Evolutionary conservation across 92 coral and sea anemone genomes (phyloP).

Genomic region (Bergia sp.): DNA sequence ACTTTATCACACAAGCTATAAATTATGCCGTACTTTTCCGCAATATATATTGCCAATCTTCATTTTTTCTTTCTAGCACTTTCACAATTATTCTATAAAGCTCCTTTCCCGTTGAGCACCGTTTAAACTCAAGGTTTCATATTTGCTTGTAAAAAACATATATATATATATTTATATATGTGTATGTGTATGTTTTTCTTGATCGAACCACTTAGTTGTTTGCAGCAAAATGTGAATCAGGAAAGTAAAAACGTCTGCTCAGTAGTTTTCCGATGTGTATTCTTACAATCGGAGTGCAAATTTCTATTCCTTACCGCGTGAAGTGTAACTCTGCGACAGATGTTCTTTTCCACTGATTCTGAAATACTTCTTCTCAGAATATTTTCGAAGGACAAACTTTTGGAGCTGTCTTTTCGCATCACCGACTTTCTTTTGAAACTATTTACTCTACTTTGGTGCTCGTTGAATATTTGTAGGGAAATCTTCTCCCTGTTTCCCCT

Average conservation of each 20-base stretch:
- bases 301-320: constrained; percentile 65
- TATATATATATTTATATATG: no score
- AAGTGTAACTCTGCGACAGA: constrained; percentile 58
- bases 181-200: no score
- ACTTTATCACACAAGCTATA: background rate
- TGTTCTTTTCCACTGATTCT: constrained; percentile 77
- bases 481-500: background rate
- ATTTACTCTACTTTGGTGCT: background rate
- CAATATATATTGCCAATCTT: no score
- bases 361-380: constrained; percentile 74
- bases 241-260: no score
- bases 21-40: background rate
- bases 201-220: no score
- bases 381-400: constrained; percentile 45
- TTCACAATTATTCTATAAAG: no score
- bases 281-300: background rate
- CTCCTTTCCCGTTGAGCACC: no score
- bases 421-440: background rate
- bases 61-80: no score
- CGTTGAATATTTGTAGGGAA: background rate
- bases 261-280: no score
- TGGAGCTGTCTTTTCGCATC: constrained; percentile 6
- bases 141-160: no score
- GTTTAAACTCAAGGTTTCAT: no score
- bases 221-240: no score